These are phyloP conservation scores for Drosophila fuyamai DNA, from an alignment of 1,140 invertebrate species.

Conservation along the genomic window DNA sequence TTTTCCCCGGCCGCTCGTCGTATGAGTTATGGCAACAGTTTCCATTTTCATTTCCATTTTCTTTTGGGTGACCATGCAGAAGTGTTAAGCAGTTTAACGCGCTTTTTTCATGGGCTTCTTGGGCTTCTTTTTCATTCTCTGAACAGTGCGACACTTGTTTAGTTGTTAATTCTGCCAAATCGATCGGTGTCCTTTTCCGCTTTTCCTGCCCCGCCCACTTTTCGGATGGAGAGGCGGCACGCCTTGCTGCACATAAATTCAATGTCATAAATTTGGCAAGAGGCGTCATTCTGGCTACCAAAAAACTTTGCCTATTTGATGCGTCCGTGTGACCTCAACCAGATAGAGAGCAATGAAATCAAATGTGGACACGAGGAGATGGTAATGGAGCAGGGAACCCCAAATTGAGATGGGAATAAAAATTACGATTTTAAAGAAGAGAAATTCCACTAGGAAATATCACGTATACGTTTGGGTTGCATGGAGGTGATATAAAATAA, in stretches of 20 bases:
- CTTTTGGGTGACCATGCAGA: conserved; percentile 72
- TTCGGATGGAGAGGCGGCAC: conserved; percentile 28
- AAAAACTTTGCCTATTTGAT: conserved; percentile 74
- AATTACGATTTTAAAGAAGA: background rate
- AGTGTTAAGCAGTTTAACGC: conserved; percentile 82
- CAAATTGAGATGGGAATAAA: background rate
- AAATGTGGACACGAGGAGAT: conserved; percentile 14
- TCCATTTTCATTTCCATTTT: conserved; percentile 46
- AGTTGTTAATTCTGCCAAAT: conserved; percentile 22
- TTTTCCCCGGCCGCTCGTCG: conserved; percentile 29
- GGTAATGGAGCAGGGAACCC: background rate
- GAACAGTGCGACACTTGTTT: conserved; percentile 33
- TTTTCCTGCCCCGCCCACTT: conserved; percentile 23
- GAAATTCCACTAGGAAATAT: background rate
- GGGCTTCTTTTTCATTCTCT: conserved; percentile 14
- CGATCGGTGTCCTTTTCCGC: conserved; percentile 9
- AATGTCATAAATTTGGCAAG: conserved; percentile 72
- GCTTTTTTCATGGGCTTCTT: conserved; percentile 54
- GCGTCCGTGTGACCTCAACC: conserved; percentile 50
- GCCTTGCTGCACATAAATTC: conserved; percentile 74
- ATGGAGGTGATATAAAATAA: too few relatives aligned
- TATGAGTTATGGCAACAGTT: conserved; percentile 70
- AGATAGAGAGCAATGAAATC: conserved; percentile 32
- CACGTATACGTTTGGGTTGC: background rate
- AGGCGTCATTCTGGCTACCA: conserved; percentile 65